Evolutionary conservation across 2,113 vertebrate species (phyloP).

Genomic region (Orientallactaga bullata): DNA sequence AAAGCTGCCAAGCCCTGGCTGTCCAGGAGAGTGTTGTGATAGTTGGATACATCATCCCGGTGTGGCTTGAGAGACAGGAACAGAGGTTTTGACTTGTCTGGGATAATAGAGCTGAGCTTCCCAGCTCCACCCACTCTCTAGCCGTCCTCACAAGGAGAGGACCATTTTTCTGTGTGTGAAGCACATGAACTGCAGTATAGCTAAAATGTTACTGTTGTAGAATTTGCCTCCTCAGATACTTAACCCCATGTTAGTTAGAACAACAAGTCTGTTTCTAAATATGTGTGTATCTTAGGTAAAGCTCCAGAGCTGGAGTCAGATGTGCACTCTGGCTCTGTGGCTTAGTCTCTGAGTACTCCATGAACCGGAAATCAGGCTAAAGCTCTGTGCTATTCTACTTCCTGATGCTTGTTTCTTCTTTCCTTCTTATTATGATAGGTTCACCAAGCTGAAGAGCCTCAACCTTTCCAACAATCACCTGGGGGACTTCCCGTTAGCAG

Average conservation of each 20-base stretch:
- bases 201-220: not conserved
- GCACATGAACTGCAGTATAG: not conserved
- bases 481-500: slow-evolving; percentile 93
- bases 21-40: accelerated
- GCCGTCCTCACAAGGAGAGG: not conserved
- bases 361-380: not conserved
- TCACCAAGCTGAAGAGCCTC: slow-evolving; percentile 97
- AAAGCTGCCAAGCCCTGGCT: not conserved
- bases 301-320: not conserved
- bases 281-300: not conserved
- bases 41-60: not conserved
- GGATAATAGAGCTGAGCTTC: not conserved
- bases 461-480: slow-evolving; percentile 98
- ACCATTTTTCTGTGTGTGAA: not conserved
- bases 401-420: slow-evolving; percentile 21
- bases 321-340: not conserved
- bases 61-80: not conserved
- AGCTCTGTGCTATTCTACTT: not conserved
- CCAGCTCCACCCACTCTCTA: not conserved
- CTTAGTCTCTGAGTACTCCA: not conserved
- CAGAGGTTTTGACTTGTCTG: not conserved
- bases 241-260: no score
- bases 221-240: not conserved
- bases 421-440: slow-evolving; percentile 86
- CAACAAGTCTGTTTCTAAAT: not conserved